Base-by-base conservation (phyloP, 2,113 vertebrate genomes). In the Rattus rattus region DNA sequence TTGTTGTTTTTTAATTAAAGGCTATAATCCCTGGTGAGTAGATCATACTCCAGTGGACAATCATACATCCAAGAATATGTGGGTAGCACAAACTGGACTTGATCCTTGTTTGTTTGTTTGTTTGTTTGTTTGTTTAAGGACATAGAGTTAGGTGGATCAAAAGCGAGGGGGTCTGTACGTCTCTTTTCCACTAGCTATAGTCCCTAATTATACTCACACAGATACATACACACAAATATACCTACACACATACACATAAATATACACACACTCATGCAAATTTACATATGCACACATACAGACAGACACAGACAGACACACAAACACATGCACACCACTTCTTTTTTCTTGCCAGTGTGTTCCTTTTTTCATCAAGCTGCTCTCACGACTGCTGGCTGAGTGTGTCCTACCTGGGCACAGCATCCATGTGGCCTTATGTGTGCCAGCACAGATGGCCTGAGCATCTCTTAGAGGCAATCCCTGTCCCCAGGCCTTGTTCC, bases 401-500 rank as follows among this genome's bases (percentile, higher is more conserved):
- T 47, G 19, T 47, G 56, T 69, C 90, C 95, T 96, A 92, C 95
- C 85, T 96, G 84, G 56, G 61, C 70, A 36, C 88, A 24, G 10
- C 81, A 63, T 65, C 92, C 59, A 10, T 61, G 43, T 81, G 54
- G 47, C 17, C 4, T 72, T 81, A 1, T 72, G 54, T 87, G n/a
- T 30, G 63, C 43, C 79, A 72, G 43, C 33, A 17, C 88, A 94
- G 88, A 92, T 96, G 94, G 85, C 73, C 81, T 86, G 28, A 92
- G 76, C 88, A 65, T 90, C 70, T 75, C 5, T 89, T 24, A 88
- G 47, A 73, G 52, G 79, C 52, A 91, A 79, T 91, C 83, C 59
- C 36, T 96, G 92, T 96, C 94, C 95, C 36, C 17, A 33, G 94
- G 94, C 63, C 94, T 92, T 92, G 87, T 97, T 97, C 96, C 97